A percentile compares a stretch with the other conserved stretches of the same genome.
These are phyloP conservation scores for Tachyglossus aculeatus DNA, from an alignment of 2,797 vertebrate genomes.

Conservation along the genomic window DNA sequence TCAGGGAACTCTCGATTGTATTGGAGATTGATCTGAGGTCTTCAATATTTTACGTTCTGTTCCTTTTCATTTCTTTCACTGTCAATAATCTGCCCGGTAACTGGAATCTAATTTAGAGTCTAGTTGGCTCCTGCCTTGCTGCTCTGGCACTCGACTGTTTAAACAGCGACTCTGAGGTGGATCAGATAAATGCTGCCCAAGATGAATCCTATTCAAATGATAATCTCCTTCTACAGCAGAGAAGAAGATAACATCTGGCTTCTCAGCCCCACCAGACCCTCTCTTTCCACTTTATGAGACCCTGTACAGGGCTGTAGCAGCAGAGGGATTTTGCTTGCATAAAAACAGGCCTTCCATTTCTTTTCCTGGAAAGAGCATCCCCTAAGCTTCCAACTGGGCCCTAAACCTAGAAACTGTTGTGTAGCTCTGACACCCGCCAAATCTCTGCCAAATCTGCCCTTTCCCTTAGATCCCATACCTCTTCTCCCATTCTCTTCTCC, in stretches of 20 bases:
- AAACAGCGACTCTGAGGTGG: slow-evolving; percentile 7
- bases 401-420: no score
- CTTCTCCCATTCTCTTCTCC: no score
- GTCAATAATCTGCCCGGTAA: background rate
- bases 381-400: no score
- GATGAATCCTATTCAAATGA: background rate
- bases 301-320: no score
- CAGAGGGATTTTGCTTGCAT: background rate
- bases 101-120: background rate
- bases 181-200: background rate
- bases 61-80: background rate
- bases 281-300: background rate
- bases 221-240: background rate
- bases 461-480: no score
- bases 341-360: no score
- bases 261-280: background rate
- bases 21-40: no score
- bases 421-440: no score
- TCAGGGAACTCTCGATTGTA: no score
- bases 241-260: background rate
- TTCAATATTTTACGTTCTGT: no score
- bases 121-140: background rate
- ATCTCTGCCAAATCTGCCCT: no score
- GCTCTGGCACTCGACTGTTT: background rate
- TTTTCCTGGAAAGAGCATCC: no score